Base-by-base conservation (phyloP, 2,888 invertebrate genomes). In the Drosophila silvestris region DNA sequence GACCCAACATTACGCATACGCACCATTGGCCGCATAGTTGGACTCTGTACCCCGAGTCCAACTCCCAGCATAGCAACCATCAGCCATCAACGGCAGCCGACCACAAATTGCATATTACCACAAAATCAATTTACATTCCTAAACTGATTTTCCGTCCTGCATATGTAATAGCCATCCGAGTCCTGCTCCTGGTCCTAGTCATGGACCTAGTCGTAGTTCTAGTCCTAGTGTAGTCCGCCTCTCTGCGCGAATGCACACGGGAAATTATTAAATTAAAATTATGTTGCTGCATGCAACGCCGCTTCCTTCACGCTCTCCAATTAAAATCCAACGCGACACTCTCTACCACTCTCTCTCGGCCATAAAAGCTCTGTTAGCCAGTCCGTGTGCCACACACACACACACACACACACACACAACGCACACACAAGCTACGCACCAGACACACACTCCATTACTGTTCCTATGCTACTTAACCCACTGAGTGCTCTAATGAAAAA, bases 191-290 rank as follows among this genome's bases (percentile, higher is more conserved):
- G 47, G 26, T 47, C 22, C 22, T 47, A 14, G 22, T 16, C 26
- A 14, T 47, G 26, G 22, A 7, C 47, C 16, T 44, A 3, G n/a
- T 12, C 44, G 19, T 44, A 44, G 44, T 6, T 4, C 26, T 54
- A n/a, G 22, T 44, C 10, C 41, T 58, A 58, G 6, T 33, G 50
- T 28, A 39, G 54, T 57, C 14, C 37, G 19, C 32, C 59, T 56
- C 37, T 61, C 63, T 53, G 47, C 59, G 71, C 67, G 64, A 79
- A 65, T 70, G 82, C 85, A 77, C 77, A 77, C 72, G 79, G 89
- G 78, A 86, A 85, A 88, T 88, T 85, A 86, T 90, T 86, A 86
- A 86, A 90, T 86, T 86, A 88, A 88, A 90, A 86, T 90, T 86
- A 90, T 86, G 89, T 79, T 82, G 57, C 77, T 77, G 75, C 82